Percentiles rank a stretch among this genome's conserved stretches.
These are phyloP conservation scores for Eristalis intricaria DNA, from an alignment of 2,888 invertebrate genomes.

Conservation along the genomic window DNA sequence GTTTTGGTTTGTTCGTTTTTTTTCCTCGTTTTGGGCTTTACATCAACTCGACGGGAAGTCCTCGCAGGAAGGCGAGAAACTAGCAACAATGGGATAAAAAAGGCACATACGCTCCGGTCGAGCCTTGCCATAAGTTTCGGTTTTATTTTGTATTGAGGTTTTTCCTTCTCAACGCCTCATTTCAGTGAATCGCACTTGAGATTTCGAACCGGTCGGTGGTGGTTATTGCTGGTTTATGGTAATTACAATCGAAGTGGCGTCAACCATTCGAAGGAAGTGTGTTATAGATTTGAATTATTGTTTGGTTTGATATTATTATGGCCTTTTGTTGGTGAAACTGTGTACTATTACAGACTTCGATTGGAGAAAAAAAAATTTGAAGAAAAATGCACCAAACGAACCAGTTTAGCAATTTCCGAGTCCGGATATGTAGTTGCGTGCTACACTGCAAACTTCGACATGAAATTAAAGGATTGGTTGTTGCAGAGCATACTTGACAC, in stretches of 20 bases:
- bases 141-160: constrained; percentile 56
- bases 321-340: too few relatives aligned
- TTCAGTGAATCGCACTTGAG: constrained; percentile 15
- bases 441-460: too few relatives aligned
- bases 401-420: too few relatives aligned
- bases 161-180: constrained; percentile 58
- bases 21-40: constrained; percentile 24
- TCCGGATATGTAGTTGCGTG: too few relatives aligned
- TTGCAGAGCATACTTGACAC: too few relatives aligned
- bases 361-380: too few relatives aligned
- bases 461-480: too few relatives aligned
- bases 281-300: neutral
- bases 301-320: too few relatives aligned
- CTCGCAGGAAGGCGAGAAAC: constrained; percentile 52
- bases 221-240: constrained; percentile 1
- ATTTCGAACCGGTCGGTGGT: neutral
- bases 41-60: constrained; percentile 38
- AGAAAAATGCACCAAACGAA: too few relatives aligned
- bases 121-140: constrained; percentile 63
- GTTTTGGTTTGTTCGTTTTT: constrained; percentile 45
- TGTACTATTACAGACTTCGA: too few relatives aligned
- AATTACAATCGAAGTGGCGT: neutral
- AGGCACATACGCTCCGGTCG: constrained; percentile 40
- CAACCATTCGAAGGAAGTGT: neutral
- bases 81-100: constrained; percentile 68